Evolutionary conservation across 2,797 vertebrate species (phyloP).

Genomic region (Lepus townsendii): DNA sequence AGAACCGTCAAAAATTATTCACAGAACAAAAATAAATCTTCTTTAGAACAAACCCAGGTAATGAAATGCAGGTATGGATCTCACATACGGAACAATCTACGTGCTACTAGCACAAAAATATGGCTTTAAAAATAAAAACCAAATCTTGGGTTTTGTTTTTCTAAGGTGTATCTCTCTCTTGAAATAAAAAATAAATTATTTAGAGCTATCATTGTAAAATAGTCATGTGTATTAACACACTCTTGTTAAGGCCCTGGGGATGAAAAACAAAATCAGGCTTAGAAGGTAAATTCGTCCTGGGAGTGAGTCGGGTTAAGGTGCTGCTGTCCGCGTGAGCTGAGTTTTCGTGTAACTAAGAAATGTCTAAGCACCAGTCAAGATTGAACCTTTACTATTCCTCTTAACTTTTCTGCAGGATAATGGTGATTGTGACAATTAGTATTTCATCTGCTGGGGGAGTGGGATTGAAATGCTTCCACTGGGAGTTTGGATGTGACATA

Average conservation of each 20-base stretch:
- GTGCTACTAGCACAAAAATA: slow-evolving; percentile 91
- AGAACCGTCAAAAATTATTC: slow-evolving; percentile 92
- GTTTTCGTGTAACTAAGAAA: slow-evolving; percentile 75
- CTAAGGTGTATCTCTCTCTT: slow-evolving; percentile 86
- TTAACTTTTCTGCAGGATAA: slow-evolving; percentile 49
- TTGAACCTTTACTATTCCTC: slow-evolving; percentile 73
- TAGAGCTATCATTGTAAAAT: slow-evolving; percentile 89
- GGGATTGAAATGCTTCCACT: neutral
- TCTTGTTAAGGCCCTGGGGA: slow-evolving; percentile 90
- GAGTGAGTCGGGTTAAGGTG: slow-evolving; percentile 74
- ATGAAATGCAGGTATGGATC: slow-evolving; percentile 91
- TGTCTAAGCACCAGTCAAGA: slow-evolving; percentile 77
- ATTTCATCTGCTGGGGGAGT: neutral
- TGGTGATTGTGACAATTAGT: slow-evolving; percentile 26
- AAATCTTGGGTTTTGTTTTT: slow-evolving; percentile 87
- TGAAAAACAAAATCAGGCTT: slow-evolving; percentile 85
- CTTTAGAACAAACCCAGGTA: slow-evolving; percentile 91
- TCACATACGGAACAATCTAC: slow-evolving; percentile 87
- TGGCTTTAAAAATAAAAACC: slow-evolving; percentile 87
- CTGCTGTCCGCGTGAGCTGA: slow-evolving; percentile 73
- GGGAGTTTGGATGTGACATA: slow-evolving; percentile 66
- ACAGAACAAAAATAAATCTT: slow-evolving; percentile 93
- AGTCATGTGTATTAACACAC: slow-evolving; percentile 88
- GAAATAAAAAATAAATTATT: slow-evolving; percentile 93
- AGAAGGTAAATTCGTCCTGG: slow-evolving; percentile 86